Conservation (phyloP, 2,888 invertebrate species). For the Lypha dubia region DNA sequence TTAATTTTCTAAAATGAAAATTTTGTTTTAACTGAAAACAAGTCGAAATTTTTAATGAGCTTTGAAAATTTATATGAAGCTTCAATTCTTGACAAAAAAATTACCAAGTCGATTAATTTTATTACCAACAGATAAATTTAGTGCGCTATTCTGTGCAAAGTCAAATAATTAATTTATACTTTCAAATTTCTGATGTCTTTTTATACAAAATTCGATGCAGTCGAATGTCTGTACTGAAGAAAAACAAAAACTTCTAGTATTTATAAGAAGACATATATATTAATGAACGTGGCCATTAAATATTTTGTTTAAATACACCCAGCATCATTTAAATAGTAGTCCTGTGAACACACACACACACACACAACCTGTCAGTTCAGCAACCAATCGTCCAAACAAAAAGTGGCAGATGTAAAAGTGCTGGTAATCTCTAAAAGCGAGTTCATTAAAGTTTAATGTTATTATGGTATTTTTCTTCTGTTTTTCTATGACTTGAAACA, state of each 20-base stretch:
- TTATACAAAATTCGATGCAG: constrained; percentile 24
- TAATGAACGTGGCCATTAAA: constrained; percentile 46
- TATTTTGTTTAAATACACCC: constrained; percentile 59
- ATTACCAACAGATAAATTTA: too few species aligned
- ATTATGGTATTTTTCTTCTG: constrained; percentile 1
- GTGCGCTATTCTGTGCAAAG: too few species aligned
- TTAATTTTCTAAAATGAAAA: too few species aligned
- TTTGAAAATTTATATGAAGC: too few species aligned
- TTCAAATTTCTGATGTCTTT: constrained; percentile 26
- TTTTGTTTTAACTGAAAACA: too few species aligned
- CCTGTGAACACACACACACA: constrained; percentile 24
- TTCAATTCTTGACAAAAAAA: too few species aligned
- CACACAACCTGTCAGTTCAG: constrained; percentile 15
- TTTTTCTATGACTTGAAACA: constrained; percentile 1
- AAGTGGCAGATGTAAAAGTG: constrained; percentile 47
- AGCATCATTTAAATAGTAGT: constrained; percentile 39
- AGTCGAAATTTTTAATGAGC: too few species aligned
- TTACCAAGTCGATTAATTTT: too few species aligned
- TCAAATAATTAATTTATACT: not conserved
- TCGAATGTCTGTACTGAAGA: not conserved
- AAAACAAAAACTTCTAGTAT: not conserved
- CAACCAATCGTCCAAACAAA: constrained; percentile 14
- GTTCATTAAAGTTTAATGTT: constrained; percentile 76
- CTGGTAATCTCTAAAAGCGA: constrained; percentile 72
- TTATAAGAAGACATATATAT: not conserved